A percentile compares a stretch with the other conserved stretches of the same genome.
Conservation (phyloP, 2,888 invertebrate species). For the Stegophylla sp. region DNA sequence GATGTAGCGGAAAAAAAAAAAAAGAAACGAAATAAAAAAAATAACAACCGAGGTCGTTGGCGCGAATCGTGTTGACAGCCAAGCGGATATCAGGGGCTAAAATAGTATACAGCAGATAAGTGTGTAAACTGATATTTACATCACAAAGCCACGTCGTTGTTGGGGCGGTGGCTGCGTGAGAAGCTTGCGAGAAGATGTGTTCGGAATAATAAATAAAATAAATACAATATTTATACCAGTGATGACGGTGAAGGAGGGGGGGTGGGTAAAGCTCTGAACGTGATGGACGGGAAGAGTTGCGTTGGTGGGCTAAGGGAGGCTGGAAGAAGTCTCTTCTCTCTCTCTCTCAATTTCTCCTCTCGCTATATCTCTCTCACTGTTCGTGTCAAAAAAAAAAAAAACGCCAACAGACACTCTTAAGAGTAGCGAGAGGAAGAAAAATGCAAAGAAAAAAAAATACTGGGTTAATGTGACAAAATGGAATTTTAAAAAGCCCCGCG, state of each 20-base stretch:
- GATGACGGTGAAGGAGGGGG: neutral
- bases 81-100: slow-evolving; percentile 56
- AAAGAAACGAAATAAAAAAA: neutral
- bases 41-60: slow-evolving; percentile 26
- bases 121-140: slow-evolving; percentile 58
- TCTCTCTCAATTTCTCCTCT: too few relatives aligned
- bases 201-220: slow-evolving; percentile 57
- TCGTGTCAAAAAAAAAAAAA: neutral
- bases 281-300: neutral
- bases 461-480: slow-evolving; percentile 57
- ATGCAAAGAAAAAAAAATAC: neutral
- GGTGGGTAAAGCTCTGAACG: neutral
- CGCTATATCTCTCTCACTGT: too few relatives aligned
- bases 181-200: slow-evolving; percentile 41
- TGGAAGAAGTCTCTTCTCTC: too few relatives aligned
- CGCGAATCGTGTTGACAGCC: slow-evolving; percentile 45
- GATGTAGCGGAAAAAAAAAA: slow-evolving; percentile 4
- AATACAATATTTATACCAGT: neutral
- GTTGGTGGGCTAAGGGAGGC: too few relatives aligned
- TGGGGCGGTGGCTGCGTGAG: slow-evolving; percentile 9
- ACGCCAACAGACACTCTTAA: too few relatives aligned
- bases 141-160: slow-evolving; percentile 58
- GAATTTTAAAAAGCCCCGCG: slow-evolving; percentile 52
- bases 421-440: neutral
- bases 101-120: slow-evolving; percentile 52